Base-by-base conservation (phyloP, 2,113 vertebrate species). In the Seriola rivoliana region DNA sequence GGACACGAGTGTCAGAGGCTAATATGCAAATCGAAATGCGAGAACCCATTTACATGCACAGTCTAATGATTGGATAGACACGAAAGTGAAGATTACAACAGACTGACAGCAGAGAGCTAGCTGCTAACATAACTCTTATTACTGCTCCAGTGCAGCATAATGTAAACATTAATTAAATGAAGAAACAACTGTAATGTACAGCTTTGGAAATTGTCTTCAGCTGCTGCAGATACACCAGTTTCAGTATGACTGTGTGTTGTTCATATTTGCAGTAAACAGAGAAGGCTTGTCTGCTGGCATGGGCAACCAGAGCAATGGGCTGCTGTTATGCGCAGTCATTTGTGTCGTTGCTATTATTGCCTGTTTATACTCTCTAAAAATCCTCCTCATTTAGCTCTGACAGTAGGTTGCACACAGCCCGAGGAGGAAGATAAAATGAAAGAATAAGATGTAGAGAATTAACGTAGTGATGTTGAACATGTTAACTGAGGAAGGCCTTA, bases 201-300 rank as follows among this genome's bases (percentile, higher is more conserved):
- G 48, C 50, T 60, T 71, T 60, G 21, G 16, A 63, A 55, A 52
- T n/a, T 8, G 40, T 48, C 32, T 58, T 44, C 23, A 60, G 46
- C 16, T 0, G 62, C 42, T 29, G 21, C 19, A 75, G 54, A 54
- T 42, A 42, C 1, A 4, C 5, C 34, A 8, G 16, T 40, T 70
- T 65, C 59, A 40, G 34, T 70, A 1, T 66, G 44, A 65, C 9
- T 1, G 4, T 52, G 36, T 38, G 44, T 46, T 52, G 21, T 78
- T 8, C 3, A 59, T 34, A 13, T 58, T 71, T 44, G 60, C 36
- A 12, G 19, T 60, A 67, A 84, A 84, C 64, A 65, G 34, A 66
- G 42, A 29, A 42, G 8, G 11, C 21, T 5, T 60, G 21, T 23
- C 23, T 40, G 54, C n/a, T 57, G 21, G 3, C 58, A 6, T 3